Evolutionary conservation across 2,797 vertebrate genomes (phyloP).

Genomic region (Petrocephalus schoutedeni): DNA sequence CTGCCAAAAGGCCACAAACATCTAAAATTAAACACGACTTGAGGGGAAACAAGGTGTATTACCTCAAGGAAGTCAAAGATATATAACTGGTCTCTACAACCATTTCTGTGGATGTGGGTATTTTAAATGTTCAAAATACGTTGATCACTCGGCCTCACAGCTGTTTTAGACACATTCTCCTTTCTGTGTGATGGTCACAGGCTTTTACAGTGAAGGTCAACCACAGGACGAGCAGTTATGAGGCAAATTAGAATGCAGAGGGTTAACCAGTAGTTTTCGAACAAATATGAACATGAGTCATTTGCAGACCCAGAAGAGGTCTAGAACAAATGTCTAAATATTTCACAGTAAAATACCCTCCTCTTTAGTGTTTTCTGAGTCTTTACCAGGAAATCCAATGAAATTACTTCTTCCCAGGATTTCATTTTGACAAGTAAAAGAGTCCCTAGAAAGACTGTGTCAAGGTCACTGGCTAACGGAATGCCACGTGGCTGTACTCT

Average conservation of each 20-base stretch:
- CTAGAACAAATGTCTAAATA: background rate
- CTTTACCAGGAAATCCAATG: background rate
- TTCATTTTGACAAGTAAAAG: background rate
- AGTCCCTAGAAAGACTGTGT: background rate
- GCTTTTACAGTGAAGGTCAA: background rate
- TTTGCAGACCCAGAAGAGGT: background rate
- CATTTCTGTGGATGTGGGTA: background rate
- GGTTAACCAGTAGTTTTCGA: background rate
- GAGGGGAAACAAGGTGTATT: background rate
- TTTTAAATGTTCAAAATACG: background rate
- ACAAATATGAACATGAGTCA: background rate
- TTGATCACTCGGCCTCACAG: background rate
- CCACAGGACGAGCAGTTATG: background rate
- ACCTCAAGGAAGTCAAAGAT: background rate
- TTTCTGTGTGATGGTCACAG: background rate
- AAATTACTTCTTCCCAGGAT: background rate
- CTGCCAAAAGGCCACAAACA: background rate
- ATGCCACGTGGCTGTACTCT: background rate
- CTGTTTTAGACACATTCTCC: background rate
- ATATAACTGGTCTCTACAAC: background rate
- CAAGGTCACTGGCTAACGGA: slow-evolving; percentile 3
- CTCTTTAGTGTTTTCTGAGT: background rate
- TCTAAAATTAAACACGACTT: background rate
- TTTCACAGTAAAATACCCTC: background rate
- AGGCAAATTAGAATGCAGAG: background rate